A percentile compares a stretch with the other conserved stretches of the same genome.
These are phyloP conservation scores for Takifugu flavidus DNA, from an alignment of 2,113 vertebrate genomes.

Conservation along the genomic window DNA sequence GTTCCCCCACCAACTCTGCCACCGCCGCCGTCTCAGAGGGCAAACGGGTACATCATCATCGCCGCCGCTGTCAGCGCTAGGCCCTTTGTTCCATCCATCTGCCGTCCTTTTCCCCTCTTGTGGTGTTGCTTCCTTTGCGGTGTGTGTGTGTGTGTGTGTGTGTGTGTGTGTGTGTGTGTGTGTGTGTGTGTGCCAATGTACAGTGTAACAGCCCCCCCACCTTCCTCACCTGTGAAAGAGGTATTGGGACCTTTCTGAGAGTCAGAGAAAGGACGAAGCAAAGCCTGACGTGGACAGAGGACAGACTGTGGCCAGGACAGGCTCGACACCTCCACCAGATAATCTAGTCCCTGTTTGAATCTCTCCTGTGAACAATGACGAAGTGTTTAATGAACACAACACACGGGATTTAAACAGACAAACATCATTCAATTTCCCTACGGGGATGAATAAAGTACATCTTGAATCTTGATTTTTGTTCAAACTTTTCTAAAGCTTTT, in stretches of 20 bases:
- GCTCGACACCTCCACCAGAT: constrained; percentile 54
- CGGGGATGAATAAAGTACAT: too few species aligned
- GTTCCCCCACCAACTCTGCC: constrained; percentile 41
- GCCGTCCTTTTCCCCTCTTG: constrained; percentile 63
- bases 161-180: constrained; percentile 72
- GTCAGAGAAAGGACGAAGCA: constrained; percentile 78
- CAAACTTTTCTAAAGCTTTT: constrained; percentile 74
- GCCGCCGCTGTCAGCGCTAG: constrained; percentile 80
- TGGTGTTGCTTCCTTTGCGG: constrained; percentile 72
- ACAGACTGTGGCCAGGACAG: constrained; percentile 57
- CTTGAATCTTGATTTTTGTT: constrained; percentile 77
- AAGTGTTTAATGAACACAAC: constrained; percentile 11
- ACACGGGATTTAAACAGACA: constrained; percentile 19
- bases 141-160: constrained; percentile 77
- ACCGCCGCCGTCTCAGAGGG: constrained; percentile 55
- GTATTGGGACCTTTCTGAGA: constrained; percentile 70
- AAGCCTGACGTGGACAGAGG: constrained; percentile 73
- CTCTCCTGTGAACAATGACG: constrained; percentile 66
- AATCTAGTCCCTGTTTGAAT: constrained; percentile 70
- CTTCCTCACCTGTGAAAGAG: constrained; percentile 32
- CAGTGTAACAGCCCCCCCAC: constrained; percentile 55
- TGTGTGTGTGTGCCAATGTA: constrained; percentile 69
- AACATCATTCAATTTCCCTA: too few species aligned
- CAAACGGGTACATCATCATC: constrained; percentile 81
- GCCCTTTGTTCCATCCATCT: constrained; percentile 77